Evolutionary conservation across 2,113 vertebrate species (phyloP).

Genomic region (Anolis carolinensis): DNA sequence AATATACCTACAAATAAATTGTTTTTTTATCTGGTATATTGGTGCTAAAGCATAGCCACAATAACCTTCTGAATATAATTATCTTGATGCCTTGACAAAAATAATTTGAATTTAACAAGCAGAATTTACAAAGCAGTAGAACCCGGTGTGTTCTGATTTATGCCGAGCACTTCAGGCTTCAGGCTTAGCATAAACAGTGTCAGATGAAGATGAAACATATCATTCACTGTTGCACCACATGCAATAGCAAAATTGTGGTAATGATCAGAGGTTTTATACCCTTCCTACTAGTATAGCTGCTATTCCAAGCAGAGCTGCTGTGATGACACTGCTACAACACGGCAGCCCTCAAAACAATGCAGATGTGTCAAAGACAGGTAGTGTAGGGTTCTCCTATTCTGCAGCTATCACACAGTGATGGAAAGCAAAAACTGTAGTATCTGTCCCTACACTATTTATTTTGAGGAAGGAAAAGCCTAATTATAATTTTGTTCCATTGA

Average conservation of each 20-base stretch:
- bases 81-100: neutral
- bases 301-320: neutral
- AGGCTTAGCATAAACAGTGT: neutral
- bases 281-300: neutral
- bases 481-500: no score
- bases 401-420: neutral
- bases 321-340: neutral
- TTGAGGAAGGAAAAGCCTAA: no score
- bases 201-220: neutral
- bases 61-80: neutral
- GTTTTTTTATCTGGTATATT: neutral
- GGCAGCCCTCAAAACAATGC: neutral
- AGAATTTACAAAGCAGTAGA: constrained; percentile 4
- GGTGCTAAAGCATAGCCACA: neutral
- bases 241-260: neutral
- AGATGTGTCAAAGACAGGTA: neutral
- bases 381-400: neutral
- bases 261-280: neutral
- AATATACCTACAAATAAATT: neutral
- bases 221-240: neutral
- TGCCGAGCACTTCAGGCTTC: neutral
- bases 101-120: constrained; percentile 21
- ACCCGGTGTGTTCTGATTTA: neutral
- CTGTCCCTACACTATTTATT: neutral
- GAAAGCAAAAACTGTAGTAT: neutral